A percentile compares a stretch with the other conserved stretches of the same genome.
Evolutionary conservation across 2,797 vertebrate genomes (phyloP).

Genomic region (Botia almorhae): DNA sequence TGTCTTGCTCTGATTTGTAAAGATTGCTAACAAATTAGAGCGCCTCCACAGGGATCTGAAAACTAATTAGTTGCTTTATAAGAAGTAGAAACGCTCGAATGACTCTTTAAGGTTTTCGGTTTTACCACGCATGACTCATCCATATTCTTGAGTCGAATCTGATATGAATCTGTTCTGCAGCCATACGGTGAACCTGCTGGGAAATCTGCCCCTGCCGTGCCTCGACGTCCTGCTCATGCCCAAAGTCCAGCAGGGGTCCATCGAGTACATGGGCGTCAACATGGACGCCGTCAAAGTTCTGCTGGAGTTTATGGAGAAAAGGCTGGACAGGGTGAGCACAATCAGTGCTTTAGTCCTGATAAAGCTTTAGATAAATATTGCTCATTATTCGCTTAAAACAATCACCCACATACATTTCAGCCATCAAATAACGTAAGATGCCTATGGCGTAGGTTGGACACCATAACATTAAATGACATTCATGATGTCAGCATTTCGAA

Average conservation of each 20-base stretch:
- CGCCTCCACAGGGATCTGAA: conserved; percentile 22
- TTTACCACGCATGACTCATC: background rate
- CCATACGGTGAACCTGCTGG: conserved; percentile 87
- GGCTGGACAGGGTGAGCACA: conserved; percentile 84
- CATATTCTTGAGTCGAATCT: background rate
- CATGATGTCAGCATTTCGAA: no score
- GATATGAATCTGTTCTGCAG: conserved; percentile 66
- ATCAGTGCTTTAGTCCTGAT: background rate
- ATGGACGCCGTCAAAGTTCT: conserved; percentile 90
- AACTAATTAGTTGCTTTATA: conserved; percentile 14
- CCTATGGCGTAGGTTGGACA: no score
- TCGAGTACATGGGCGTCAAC: conserved; percentile 91
- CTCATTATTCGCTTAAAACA: no score
- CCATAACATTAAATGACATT: no score
- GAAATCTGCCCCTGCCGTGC: conserved; percentile 88
- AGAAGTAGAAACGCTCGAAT: background rate
- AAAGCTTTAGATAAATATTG: no score
- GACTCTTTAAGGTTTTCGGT: no score
- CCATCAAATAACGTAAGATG: no score
- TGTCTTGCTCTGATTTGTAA: conserved; percentile 30
- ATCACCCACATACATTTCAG: no score
- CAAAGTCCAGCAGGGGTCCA: conserved; percentile 82
- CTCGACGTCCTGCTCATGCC: conserved; percentile 88
- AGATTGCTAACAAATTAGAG: conserved; percentile 23
- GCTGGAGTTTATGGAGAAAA: conserved; percentile 87